Evolutionary conservation across 2,113 vertebrate genomes (phyloP), one percentile per base, ranked within the genome.

Genomic region (Thomomys bottae): DNA sequence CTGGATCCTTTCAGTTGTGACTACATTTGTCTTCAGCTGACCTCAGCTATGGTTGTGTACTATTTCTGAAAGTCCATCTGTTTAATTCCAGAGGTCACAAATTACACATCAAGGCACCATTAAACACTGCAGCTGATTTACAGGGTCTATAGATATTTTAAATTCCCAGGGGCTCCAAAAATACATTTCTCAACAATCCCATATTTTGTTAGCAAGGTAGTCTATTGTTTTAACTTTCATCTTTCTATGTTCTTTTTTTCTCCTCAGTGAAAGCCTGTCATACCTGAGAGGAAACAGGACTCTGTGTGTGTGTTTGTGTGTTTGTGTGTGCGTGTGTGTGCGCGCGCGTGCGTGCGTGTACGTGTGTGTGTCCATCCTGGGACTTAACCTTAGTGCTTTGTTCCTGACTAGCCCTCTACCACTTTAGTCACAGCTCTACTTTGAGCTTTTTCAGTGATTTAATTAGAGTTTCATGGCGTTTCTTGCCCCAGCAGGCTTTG

Each of bases 1-100:
- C 45, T 94, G 75, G 93, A 81, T 78, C 45, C 64, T 57, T 34
- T 73, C 91, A 94, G 80, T 77, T 94, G 57, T 83, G 72, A 78
- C 80, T 95, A 42, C 30, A 76, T 73, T 80, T 20, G 0, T 90
- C 64, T 92, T 89, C 6, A 94, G 28, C 84, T 95, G 68, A 87
- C 87, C 68, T 59, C 5, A 84, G 8, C n/a, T 84, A 82, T 72
- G 86, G 84, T 32, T 80, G 82, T 89, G 94, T 91, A 89, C 38
- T 84, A 42, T 76, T 94, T 34, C 40, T 49, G 57, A 85, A 80
- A 84, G 34, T 90, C 57, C 38, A 28, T 77, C 38, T 76, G 38
- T 64, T 92, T 91, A 93, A 68, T 57, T 26, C 23, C 26, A 28
- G 45, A 20, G 24, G 80, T 81, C 38, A 40, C 36, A 83, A 85